Evolutionary conservation across 2,113 vertebrate genomes (phyloP).

Genomic region (Etheostoma spectabile): DNA sequence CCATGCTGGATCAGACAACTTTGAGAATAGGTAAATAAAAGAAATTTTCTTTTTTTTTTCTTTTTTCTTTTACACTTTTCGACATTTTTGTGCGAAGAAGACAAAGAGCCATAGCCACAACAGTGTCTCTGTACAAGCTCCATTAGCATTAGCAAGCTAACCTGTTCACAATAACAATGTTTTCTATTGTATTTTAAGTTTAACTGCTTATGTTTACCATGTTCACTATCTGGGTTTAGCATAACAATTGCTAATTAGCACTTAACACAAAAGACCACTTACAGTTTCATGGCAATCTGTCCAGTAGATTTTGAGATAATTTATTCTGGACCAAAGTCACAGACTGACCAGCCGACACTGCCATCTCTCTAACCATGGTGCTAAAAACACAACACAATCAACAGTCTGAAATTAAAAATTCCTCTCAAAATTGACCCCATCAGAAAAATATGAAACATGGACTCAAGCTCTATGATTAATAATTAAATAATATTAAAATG

Average conservation of each 20-base stretch:
- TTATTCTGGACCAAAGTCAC: neutral
- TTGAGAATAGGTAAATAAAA: constrained; percentile 88
- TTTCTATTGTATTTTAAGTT: neutral
- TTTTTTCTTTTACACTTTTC: neutral
- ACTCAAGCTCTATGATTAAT: neutral
- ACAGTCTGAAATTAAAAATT: no score
- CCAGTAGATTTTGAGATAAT: no score
- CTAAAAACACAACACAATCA: no score
- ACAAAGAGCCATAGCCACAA: neutral
- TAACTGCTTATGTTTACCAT: neutral
- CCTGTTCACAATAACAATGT: neutral
- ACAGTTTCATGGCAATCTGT: no score
- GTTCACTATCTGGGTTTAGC: neutral
- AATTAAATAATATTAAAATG: no score
- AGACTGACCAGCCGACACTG: no score
- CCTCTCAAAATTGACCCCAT: neutral
- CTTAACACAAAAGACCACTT: neutral
- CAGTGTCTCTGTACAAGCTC: neutral
- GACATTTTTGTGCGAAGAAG: neutral
- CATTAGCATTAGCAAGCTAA: neutral
- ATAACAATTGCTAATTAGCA: neutral
- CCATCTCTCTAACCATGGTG: no score
- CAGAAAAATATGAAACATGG: neutral
- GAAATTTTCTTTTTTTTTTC: neutral
- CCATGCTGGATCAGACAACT: constrained; percentile 87